Base-by-base conservation (phyloP, 2,797 vertebrate species). In the Phrynocephalus vlangalii region DNA sequence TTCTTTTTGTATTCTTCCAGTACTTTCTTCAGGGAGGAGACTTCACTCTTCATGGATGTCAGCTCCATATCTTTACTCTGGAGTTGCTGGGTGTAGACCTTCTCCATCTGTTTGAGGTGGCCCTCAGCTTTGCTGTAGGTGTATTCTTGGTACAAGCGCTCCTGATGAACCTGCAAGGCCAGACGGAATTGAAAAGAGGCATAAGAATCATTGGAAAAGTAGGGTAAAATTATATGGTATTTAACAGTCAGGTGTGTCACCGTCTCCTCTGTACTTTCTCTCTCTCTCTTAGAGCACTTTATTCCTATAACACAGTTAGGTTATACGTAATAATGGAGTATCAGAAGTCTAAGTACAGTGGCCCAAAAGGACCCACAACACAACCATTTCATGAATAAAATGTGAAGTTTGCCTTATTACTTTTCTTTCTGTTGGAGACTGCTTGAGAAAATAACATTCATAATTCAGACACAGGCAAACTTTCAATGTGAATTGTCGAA, bases 1-100 rank as follows among this genome's bases (percentile, higher is more conserved):
- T 98, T 98, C 90, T 96, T 97, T 95, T 98, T 98, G 78, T 98
- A 98, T 92, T 99, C 98, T 79, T 98, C 98, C 94, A 98, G 96
- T 92, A 98, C 96, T 97, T 98, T 95, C 83, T 95, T 94, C 90
- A 95, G 93, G 20, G 96, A 95, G 24, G 95, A 81, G 1, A 99
- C 97, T 91, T 99, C 98, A 5, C 96, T 98, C 89, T 96, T 97
- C 96, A 98, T 97, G 87, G 97, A 95, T 0, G 93, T 95, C 87
- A 98, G 92, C 91, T 98, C 98, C 86, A 97, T 91, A 90, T 98
- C 98, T 93, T 98, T 98, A 89, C 95, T 97, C 91, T 98, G 98
- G 94, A 97, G 97, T 94, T 98, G 98, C 93, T 98, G 98, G 81
- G 96, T 96, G 92, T 98, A 94, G 87, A 98, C 89, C 94, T 98